Base-by-base conservation (phyloP, 2,113 vertebrate genomes). In the Pandion haliaetus region DNA sequence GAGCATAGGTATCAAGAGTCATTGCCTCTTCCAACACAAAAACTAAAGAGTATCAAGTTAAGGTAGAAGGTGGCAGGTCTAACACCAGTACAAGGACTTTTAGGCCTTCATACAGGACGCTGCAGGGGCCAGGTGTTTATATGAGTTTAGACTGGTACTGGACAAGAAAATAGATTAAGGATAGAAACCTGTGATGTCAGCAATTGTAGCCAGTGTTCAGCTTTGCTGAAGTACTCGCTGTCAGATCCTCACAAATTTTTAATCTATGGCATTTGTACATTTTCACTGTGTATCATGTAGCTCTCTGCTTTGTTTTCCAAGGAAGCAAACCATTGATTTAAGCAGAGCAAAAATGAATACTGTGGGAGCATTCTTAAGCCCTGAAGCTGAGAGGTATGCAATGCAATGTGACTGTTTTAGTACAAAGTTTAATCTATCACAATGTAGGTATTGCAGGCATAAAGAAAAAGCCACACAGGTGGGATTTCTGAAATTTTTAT, bases 1-100 rank as follows among this genome's bases (percentile, higher is more conserved):
- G 16, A 2, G 4, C 0, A 0, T 11, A 18, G 4, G 4, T 65
- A 26, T 38, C 0, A 1, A 6, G 7, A 54, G 5, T 17, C 23
- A 12, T n/a, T 66, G 5, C 12, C 34, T 73, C 45, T 66, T 58
- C 32, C 24, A 31, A 20, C 3, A 38, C 12, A 61, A 73, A 72
- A 74, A 8, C 10, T 10, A n/a, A 20, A 10, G 29, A 47, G 10
- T 16, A 62, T 13, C 8, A 81, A 42, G 8, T 50, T 40, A 45
- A 69, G 17, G 19, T 15, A 28, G 45, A 57, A 73, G 28, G 9
- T 47, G 40, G 17, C 26, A 57, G 21, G 34, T 86, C 20, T 34
- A 52, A 47, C 16, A 47, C 3, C 24, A 29, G 6, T 9, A 28
- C 9, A 10, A 40, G 26, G 10, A 36, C 10, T 50, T 67, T 17